Conservation (phyloP, 2,888 invertebrate species). For the Andrena camellia region DNA sequence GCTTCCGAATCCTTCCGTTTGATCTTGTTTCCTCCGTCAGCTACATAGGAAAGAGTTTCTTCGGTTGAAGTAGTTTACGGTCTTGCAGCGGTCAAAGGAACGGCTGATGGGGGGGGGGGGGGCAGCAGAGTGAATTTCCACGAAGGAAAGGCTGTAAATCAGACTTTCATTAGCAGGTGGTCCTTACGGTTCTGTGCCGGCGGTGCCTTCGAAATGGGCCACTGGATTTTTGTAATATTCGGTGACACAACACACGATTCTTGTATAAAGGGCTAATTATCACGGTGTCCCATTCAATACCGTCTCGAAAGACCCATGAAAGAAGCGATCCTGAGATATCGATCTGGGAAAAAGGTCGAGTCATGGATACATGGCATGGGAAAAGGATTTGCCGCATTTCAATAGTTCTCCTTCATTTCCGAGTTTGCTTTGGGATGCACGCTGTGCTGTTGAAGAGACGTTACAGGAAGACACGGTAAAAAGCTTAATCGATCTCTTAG, state of each 20-base stretch:
- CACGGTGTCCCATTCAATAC: background rate
- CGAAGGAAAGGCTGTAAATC: conserved; percentile 53
- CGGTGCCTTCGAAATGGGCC: conserved; percentile 5
- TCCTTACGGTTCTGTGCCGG: conserved; percentile 8
- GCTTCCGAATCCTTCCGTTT: background rate
- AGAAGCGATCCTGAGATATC: background rate
- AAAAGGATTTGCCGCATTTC: background rate
- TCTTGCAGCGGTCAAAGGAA: conserved; percentile 23
- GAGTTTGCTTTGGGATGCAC: too few species aligned
- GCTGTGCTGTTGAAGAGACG: too few species aligned
- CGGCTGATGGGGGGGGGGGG: conserved; percentile 16
- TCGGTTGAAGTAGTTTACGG: conserved; percentile 14
- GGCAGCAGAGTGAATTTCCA: conserved; percentile 52
- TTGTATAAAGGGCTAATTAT: conserved; percentile 18
- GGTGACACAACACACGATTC: conserved; percentile 33
- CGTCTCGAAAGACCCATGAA: background rate
- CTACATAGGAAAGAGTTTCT: conserved; percentile 5
- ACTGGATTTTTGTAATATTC: conserved; percentile 38
- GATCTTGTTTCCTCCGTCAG: background rate
- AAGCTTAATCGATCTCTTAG: conserved; percentile 13
- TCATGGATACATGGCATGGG: background rate
- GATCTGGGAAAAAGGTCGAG: background rate
- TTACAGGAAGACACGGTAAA: too few species aligned
- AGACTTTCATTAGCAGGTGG: conserved; percentile 59
- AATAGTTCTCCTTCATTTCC: background rate